A percentile compares a stretch with the other conserved stretches of the same genome.
These are phyloP conservation scores for Pangasianodon hypophthalmus DNA, from an alignment of 2,113 vertebrate species.

Conservation along the genomic window DNA sequence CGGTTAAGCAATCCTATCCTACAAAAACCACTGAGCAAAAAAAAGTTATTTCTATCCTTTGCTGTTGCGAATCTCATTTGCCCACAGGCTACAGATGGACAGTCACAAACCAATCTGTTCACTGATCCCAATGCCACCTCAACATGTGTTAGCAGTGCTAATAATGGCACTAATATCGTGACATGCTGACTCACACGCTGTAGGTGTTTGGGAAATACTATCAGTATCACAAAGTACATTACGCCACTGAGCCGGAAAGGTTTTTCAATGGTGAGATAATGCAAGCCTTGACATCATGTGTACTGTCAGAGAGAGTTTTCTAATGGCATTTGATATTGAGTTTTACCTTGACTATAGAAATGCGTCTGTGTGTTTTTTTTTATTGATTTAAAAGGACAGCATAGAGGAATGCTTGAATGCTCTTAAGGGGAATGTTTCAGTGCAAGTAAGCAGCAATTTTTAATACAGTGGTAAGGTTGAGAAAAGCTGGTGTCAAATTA, in stretches of 20 bases:
- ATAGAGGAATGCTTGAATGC: background rate
- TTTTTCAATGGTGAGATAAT: background rate
- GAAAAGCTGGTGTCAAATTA: background rate
- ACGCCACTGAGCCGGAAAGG: background rate
- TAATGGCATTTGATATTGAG: background rate
- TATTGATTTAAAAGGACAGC: background rate
- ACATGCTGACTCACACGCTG: background rate
- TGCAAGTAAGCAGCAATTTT: background rate
- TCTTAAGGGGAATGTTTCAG: background rate
- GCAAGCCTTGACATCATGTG: background rate
- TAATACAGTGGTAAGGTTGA: background rate
- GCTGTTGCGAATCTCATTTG: background rate
- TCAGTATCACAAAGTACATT: background rate
- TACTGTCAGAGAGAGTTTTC: background rate
- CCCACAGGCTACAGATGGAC: background rate
- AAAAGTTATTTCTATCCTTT: background rate
- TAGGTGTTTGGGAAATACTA: background rate
- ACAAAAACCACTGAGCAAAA: background rate
- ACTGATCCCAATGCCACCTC: background rate
- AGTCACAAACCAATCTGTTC: constrained; percentile 13
- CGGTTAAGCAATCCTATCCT: background rate
- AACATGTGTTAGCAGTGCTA: constrained; percentile 5
- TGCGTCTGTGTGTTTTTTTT: background rate
- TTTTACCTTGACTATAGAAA: background rate
- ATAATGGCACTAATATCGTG: constrained; percentile 13